Evolutionary conservation across 92 coral and sea anemone genomes (phyloP).

Genomic region (Scolanthus callimorphus): DNA sequence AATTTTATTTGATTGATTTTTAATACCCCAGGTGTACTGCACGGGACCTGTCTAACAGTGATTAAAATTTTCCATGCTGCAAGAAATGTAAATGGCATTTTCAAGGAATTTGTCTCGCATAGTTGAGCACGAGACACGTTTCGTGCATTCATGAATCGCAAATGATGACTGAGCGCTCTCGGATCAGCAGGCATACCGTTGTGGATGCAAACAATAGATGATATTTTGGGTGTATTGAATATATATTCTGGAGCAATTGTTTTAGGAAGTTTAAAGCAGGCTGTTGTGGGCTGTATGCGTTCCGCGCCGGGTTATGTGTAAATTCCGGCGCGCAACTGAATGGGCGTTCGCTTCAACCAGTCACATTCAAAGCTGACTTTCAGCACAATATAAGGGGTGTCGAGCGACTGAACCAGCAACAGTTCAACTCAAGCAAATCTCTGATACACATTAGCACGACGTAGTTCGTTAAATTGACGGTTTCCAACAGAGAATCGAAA

Average conservation of each 20-base stretch:
- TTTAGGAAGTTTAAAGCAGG: conserved; percentile 32
- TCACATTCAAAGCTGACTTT: conserved; percentile 28
- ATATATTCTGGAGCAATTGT: conserved; percentile 4
- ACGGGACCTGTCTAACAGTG: too few relatives aligned
- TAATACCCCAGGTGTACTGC: too few relatives aligned
- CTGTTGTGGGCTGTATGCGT: conserved; percentile 15
- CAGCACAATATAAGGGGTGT: conserved; percentile 29
- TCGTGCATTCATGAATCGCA: conserved; percentile 27
- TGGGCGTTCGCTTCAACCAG: conserved; percentile 16
- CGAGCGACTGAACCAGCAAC: neutral
- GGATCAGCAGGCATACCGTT: conserved; percentile 22
- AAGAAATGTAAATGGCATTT: conserved; percentile 32
- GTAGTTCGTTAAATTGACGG: conserved; percentile 29
- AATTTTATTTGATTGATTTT: too few relatives aligned
- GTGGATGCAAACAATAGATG: conserved; percentile 31
- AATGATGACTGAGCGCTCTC: conserved; percentile 18
- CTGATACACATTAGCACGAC: neutral
- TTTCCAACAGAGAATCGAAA: conserved; percentile 52
- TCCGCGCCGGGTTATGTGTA: conserved; percentile 10
- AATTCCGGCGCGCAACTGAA: conserved; percentile 39
- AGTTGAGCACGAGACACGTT: conserved; percentile 31
- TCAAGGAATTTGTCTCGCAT: conserved; percentile 16
- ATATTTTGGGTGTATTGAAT: conserved; percentile 2
- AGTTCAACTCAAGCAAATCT: neutral
- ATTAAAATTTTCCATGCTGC: too few relatives aligned